A percentile compares a stretch with the other conserved stretches of the same genome.
Conservation (phyloP, 2,113 vertebrate species). For the Archilochus colubris region DNA sequence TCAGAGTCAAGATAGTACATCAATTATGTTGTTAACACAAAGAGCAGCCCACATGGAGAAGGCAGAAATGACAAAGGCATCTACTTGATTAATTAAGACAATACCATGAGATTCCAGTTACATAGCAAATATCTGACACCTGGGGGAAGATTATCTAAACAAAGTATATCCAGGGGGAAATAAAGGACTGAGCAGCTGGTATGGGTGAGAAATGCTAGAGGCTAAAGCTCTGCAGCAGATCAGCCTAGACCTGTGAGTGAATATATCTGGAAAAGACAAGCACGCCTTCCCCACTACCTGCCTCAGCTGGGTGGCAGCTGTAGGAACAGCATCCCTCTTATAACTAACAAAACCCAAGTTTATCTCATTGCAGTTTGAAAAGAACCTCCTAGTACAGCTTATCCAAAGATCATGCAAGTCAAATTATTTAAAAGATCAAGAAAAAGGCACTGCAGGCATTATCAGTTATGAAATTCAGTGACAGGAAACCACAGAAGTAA, state of each 20-base stretch:
- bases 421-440: background rate
- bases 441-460: background rate
- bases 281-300: background rate
- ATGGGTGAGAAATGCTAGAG: background rate
- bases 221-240: background rate
- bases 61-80: background rate
- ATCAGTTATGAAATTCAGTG: background rate
- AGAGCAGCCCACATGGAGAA: background rate
- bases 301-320: accelerated
- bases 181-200: background rate
- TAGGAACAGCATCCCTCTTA: background rate
- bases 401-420: background rate
- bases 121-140: background rate
- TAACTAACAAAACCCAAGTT: background rate
- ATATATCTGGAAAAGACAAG: background rate
- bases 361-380: background rate
- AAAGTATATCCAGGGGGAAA: background rate
- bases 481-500: background rate
- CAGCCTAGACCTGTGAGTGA: background rate
- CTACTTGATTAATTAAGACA: background rate
- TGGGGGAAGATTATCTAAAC: background rate
- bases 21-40: background rate
- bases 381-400: background rate
- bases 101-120: background rate
- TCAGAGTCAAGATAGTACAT: background rate